Evolutionary conservation across 1,140 invertebrate genomes (phyloP).

Genomic region (Caenorhabditis elegans): DNA sequence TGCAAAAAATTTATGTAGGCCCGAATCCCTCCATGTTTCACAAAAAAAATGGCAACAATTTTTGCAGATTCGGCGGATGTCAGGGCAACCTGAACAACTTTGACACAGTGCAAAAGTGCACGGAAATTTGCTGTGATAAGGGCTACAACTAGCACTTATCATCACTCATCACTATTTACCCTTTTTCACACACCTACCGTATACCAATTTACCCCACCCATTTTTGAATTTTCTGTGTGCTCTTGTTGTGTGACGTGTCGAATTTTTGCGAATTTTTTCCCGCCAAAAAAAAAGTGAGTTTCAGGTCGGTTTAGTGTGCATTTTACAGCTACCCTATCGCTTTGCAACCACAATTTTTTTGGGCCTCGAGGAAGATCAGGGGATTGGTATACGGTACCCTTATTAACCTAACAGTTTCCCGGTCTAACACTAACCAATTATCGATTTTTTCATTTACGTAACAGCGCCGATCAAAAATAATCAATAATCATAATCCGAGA

Average conservation of each 20-base stretch:
- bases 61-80: constrained; percentile 73
- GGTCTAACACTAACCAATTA: neutral
- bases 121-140: constrained; percentile 73
- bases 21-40: neutral
- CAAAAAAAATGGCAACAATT: neutral
- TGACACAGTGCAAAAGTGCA: constrained; percentile 75
- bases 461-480: constrained; percentile 45
- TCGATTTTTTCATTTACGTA: constrained; percentile 29
- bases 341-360: neutral
- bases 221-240: too few relatives aligned
- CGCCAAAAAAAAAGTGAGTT: neutral
- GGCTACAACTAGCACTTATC: constrained; percentile 36
- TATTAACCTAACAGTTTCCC: neutral
- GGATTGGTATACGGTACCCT: neutral
- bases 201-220: neutral
- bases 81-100: constrained; percentile 81
- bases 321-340: constrained; percentile 2
- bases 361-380: neutral
- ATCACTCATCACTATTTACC: neutral
- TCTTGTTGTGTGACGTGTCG: neutral
- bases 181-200: neutral
- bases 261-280: neutral
- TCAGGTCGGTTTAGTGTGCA: neutral
- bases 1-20: constrained; percentile 64
- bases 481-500: constrained; percentile 26